A percentile compares a stretch with the other conserved stretches of the same genome.
phyloP scores from a whole-genome alignment of 2,888 invertebrate genomes.

The Stenolophus ochropezus region DNA sequence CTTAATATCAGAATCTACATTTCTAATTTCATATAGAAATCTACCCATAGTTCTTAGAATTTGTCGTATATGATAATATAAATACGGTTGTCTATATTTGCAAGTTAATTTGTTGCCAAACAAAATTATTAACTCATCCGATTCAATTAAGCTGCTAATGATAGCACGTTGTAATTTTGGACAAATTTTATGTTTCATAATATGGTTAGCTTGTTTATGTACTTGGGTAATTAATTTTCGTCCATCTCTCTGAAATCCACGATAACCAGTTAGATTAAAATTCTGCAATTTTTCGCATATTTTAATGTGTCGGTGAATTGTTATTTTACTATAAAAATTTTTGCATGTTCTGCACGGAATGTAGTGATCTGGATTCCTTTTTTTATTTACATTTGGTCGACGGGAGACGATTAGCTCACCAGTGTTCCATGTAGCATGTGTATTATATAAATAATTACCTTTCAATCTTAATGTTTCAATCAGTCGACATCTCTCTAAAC shows the following conservation, averaged over 20 bases:
- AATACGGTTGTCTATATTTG: too few relatives aligned
- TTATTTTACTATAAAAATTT: conserved; percentile 2
- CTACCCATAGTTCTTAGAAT: too few relatives aligned
- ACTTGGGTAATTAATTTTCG: not conserved
- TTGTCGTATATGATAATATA: too few relatives aligned
- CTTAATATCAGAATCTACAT: not conserved
- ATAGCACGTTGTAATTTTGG: too few relatives aligned
- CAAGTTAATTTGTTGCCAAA: too few relatives aligned
- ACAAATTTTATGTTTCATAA: too few relatives aligned
- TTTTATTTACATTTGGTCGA: conserved; percentile 1
- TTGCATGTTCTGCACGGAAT: not conserved
- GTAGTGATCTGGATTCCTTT: not conserved
- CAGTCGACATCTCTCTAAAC: too few relatives aligned
- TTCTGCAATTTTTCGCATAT: not conserved
- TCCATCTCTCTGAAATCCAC: conserved; percentile 15
- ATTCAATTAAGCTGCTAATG: not conserved
- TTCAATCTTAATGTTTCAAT: not conserved
- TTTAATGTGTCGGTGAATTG: not conserved
- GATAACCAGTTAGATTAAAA: conserved; percentile 1
- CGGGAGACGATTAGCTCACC: conserved; percentile 4
- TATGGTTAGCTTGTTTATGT: not conserved
- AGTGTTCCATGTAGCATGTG: not conserved
- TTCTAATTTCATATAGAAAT: not conserved
- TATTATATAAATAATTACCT: not conserved
- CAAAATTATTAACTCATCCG: too few relatives aligned